Base-by-base conservation (phyloP, 1,140 invertebrate genomes). In the Cydia amplana region DNA sequence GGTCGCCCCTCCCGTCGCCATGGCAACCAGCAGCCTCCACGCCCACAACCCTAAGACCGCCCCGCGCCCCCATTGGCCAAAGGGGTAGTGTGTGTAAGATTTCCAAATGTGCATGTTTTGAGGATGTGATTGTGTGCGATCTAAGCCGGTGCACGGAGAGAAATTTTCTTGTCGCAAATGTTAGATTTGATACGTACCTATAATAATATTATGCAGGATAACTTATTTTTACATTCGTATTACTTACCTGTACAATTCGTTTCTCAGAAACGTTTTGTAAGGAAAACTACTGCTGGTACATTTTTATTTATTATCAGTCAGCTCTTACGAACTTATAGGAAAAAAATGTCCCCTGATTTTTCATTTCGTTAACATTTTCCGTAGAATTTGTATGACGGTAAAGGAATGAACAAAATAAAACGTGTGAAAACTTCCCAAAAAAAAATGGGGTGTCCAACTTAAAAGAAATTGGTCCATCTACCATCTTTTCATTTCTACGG, bases 51-150 rank as follows among this genome's bases (percentile, higher is more conserved):
- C 87, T 80, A 85, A 88, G 90, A 89, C 89, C 90, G 89, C 91
- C 89, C 91, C 89, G 90, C 87, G 89, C 90, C 82, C 89, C 89
- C 86, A 92, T 92, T 92, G 91, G 91, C 85, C 80, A 89, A 91
- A 91, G 88, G 89, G 90, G 91, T 91, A 87, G 65, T 70, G 65
- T 70, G 65, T 70, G 65, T 70, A 36, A 70, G 28, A 70, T 43
- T 70, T 20, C 28, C 28, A 18, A 78, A 87, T 89, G 87, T 91
- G 87, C 80, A 85, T 84, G 80, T 79, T 83, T 83, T 84, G 82
- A 85, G 82, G 83, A 81, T 80, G 74, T 78, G 80, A 79, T 83
- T 85, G 80, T 80, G 86, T 83, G 89, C 43, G 9, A 86, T 90
- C 85, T 81, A 60, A 60, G 55, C 55, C 55, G 46, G 46, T 55